Evolutionary conservation across 2,113 vertebrate genomes (phyloP).

Genomic region (Sinocyclocheilus anshuiensis): DNA sequence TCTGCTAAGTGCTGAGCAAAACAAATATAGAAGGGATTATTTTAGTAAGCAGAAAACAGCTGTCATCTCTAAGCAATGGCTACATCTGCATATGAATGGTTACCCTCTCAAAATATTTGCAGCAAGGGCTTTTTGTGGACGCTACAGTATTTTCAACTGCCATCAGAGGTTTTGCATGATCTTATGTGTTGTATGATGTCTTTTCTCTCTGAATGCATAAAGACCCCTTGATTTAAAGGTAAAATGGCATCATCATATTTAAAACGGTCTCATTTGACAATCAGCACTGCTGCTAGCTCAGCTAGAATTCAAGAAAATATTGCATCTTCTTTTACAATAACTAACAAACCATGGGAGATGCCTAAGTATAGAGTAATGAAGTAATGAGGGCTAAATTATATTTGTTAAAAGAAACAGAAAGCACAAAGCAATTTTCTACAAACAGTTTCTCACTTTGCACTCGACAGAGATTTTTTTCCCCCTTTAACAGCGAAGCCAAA

Average conservation of each 20-base stretch:
- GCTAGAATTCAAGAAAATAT: background rate
- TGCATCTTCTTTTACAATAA: background rate
- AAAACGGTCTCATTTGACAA: background rate
- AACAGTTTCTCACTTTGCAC: slow-evolving; percentile 21
- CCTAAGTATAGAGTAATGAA: background rate
- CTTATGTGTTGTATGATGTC: background rate
- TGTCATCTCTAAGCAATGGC: slow-evolving; percentile 30
- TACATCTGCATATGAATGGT: slow-evolving; percentile 21
- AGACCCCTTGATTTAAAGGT: background rate
- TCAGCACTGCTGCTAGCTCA: background rate
- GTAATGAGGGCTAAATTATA: slow-evolving; percentile 23
- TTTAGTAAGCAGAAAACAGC: slow-evolving; percentile 26
- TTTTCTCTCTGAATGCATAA: background rate
- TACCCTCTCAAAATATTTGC: slow-evolving; percentile 12
- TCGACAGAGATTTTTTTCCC: background rate
- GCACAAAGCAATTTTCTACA: slow-evolving; percentile 7
- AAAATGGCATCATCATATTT: background rate
- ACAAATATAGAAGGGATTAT: slow-evolving; percentile 27
- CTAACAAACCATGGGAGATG: background rate
- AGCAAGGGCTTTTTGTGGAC: background rate
- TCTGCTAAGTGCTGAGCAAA: slow-evolving; percentile 23
- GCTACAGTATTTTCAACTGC: background rate
- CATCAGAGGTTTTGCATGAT: slow-evolving; percentile 8
- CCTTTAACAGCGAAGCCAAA: background rate
- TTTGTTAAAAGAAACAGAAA: slow-evolving; percentile 3